Evolutionary conservation across 2,888 invertebrate genomes (phyloP).

Genomic region (Pollenia angustigena): DNA sequence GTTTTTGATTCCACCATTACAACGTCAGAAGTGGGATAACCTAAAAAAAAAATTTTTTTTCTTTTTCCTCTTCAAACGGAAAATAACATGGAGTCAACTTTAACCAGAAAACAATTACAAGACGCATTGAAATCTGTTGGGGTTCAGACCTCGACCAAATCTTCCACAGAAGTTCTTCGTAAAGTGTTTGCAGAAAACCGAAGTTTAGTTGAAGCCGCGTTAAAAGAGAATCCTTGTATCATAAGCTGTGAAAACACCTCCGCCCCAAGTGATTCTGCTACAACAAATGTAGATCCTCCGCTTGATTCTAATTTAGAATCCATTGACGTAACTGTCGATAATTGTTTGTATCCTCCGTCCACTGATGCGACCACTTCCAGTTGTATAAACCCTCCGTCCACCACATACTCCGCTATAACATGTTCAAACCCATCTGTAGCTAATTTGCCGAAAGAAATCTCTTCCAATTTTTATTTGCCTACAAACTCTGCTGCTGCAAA

Average conservation of each 20-base stretch:
- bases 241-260: neutral
- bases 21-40: constrained; percentile 7
- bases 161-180: neutral
- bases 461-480: too few relatives aligned
- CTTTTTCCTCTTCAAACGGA: too few relatives aligned
- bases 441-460: too few relatives aligned
- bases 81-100: neutral
- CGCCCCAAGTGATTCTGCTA: too few relatives aligned
- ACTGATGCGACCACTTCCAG: too few relatives aligned
- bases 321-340: too few relatives aligned
- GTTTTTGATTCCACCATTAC: neutral
- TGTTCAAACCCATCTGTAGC: too few relatives aligned
- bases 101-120: constrained; percentile 1
- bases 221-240: neutral
- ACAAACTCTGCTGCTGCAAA: neutral
- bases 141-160: neutral
- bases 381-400: too few relatives aligned
- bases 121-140: constrained; percentile 9
- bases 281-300: too few relatives aligned
- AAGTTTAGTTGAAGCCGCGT: neutral
- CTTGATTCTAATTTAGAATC: too few relatives aligned
- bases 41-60: neutral
- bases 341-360: too few relatives aligned
- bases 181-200: neutral
- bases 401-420: too few relatives aligned